phyloP scores from a whole-genome alignment of 92 coral and sea anemone genomes.

The Ricordea florida region DNA sequence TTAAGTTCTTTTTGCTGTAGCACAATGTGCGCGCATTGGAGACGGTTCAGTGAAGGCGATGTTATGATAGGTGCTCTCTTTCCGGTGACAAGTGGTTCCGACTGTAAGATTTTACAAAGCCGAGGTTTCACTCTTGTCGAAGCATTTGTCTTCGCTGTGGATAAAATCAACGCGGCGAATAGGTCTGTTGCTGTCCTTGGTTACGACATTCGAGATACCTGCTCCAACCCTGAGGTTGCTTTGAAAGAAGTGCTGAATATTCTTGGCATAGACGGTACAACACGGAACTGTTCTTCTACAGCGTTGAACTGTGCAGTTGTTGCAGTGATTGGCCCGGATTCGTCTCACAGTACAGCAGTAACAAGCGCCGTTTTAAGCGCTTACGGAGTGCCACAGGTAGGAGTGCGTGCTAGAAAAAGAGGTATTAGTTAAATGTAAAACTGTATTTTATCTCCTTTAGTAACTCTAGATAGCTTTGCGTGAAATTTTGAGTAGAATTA shows the following conservation, averaged over 20 bases:
- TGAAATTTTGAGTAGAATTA: too few species aligned
- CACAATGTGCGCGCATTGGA: neutral
- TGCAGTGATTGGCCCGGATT: conserved; percentile 60
- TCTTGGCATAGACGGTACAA: neutral
- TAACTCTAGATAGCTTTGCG: too few species aligned
- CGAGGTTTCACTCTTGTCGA: conserved; percentile 67
- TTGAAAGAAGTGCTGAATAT: conserved; percentile 50
- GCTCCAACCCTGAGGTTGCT: conserved; percentile 54
- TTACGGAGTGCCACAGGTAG: conserved; percentile 68
- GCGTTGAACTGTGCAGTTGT: conserved; percentile 11
- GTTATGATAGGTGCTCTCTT: conserved; percentile 68
- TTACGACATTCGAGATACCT: conserved; percentile 81
- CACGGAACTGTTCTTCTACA: neutral
- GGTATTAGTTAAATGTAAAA: too few species aligned
- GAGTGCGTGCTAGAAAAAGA: too few species aligned
- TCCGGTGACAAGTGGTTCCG: conserved; percentile 54
- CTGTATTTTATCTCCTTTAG: too few species aligned
- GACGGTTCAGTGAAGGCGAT: conserved; percentile 48
- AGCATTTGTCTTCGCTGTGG: conserved; percentile 61
- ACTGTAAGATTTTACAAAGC: conserved; percentile 46
- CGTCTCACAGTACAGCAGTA: conserved; percentile 19
- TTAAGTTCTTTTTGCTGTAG: neutral
- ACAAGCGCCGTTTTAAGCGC: conserved; percentile 52
- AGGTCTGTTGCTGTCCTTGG: conserved; percentile 56
- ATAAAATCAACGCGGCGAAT: conserved; percentile 10